Evolutionary conservation across 2,113 vertebrate genomes (phyloP).

Genomic region (Cinclus mexicanus): DNA sequence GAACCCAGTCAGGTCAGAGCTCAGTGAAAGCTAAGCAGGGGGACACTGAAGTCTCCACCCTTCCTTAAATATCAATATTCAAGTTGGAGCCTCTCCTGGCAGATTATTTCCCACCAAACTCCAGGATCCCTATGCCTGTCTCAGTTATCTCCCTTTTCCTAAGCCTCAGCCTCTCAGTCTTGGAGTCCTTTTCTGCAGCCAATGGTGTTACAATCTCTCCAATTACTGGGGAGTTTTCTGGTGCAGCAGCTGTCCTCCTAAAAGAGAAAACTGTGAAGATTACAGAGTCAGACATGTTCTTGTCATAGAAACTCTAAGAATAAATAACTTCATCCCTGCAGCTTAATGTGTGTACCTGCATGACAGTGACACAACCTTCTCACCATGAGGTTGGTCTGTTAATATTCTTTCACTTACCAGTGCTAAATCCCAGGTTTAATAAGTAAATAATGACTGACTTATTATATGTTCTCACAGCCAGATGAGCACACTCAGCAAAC

Average conservation of each 20-base stretch:
- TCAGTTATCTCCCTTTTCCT: background rate
- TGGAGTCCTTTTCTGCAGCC: background rate
- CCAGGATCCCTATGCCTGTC: too few relatives aligned
- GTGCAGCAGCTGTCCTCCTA: background rate
- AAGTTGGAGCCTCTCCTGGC: background rate
- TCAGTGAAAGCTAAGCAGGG: fast-evolving
- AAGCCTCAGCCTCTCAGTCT: background rate
- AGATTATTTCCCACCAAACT: background rate
- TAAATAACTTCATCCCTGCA: background rate
- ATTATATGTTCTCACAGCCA: background rate
- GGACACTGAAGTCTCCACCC: background rate
- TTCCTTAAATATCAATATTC: background rate
- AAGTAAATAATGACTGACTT: background rate
- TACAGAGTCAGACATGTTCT: background rate
- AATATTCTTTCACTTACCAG: background rate
- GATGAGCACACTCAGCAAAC: background rate
- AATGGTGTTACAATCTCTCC: background rate
- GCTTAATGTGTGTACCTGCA: background rate
- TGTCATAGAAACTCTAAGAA: background rate
- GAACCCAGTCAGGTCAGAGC: background rate
- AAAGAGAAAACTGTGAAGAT: background rate
- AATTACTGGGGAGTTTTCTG: background rate
- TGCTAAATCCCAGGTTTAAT: background rate
- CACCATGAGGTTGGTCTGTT: background rate
- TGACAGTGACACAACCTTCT: background rate